These are phyloP conservation scores for Ibidorhyncha struthersii DNA, from an alignment of 2,113 vertebrate species.

Conservation along the genomic window DNA sequence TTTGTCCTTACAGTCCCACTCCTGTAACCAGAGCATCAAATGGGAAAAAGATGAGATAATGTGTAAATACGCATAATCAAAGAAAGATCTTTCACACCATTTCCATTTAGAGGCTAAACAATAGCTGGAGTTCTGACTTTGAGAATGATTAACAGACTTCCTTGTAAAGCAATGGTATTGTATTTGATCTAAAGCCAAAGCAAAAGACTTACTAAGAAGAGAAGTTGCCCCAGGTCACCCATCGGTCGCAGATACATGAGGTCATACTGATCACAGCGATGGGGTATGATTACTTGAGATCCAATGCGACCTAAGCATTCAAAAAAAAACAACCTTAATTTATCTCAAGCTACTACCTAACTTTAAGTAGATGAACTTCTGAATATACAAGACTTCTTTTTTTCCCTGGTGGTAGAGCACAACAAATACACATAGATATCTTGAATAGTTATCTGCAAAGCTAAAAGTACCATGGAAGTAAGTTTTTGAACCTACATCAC, in stretches of 20 bases:
- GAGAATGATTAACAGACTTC: not conserved
- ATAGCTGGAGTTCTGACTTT: not conserved
- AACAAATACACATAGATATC: not conserved
- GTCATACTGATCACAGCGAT: constrained; percentile 92
- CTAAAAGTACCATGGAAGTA: not conserved
- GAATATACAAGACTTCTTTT: not conserved
- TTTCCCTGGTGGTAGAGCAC: not conserved
- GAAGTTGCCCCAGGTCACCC: constrained; percentile 94
- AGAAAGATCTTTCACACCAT: not conserved
- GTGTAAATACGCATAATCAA: not conserved
- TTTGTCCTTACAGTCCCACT: constrained; percentile 88
- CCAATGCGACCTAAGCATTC: constrained; percentile 85
- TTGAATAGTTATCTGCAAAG: not conserved
- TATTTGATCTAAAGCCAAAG: not conserved
- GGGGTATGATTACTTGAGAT: constrained; percentile 89
- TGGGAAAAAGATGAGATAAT: not conserved
- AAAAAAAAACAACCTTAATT: not conserved
- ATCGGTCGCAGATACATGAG: constrained; percentile 89
- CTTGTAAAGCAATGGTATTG: not conserved
- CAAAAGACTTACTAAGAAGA: constrained; percentile 85
- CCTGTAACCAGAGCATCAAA: constrained; percentile 74
- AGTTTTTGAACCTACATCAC: not conserved
- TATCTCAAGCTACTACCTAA: not conserved
- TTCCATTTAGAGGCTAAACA: not conserved
- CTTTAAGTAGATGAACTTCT: not conserved